These are phyloP conservation scores for Orius insidiosus DNA, from an alignment of 1,140 invertebrate genomes.

Conservation along the genomic window DNA sequence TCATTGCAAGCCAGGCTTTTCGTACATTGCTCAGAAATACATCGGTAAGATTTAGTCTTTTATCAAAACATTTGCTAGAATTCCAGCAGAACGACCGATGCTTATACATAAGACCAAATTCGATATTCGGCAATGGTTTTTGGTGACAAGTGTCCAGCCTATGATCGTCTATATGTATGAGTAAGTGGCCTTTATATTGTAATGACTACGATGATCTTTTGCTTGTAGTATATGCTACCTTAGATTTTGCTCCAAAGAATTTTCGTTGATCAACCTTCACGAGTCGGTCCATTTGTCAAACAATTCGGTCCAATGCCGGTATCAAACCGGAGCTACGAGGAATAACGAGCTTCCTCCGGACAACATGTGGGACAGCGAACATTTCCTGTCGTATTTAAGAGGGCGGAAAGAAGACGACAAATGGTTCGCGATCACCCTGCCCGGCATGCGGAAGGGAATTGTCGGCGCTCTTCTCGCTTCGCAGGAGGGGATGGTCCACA, in stretches of 20 bases:
- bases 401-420: constrained; percentile 45
- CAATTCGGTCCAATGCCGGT: constrained; percentile 82
- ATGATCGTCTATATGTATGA: constrained; percentile 86
- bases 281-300: constrained; percentile 88
- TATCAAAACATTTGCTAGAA: neutral
- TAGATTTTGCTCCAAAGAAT: constrained; percentile 82
- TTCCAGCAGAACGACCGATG: constrained; percentile 51
- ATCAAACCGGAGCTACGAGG: constrained; percentile 56
- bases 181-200: too few relatives aligned
- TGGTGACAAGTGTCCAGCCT: constrained; percentile 77
- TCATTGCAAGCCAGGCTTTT: constrained; percentile 39
- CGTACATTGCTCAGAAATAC: constrained; percentile 89
- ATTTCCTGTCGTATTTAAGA: constrained; percentile 51
- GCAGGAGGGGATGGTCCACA: constrained; percentile 68
- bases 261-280: constrained; percentile 73
- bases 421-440: constrained; percentile 69
- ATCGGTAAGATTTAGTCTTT: constrained; percentile 52
- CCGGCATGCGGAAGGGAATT: constrained; percentile 75
- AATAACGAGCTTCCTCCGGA: constrained; percentile 50
- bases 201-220: constrained; percentile 11
- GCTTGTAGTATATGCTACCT: constrained; percentile 44
- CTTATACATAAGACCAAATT: constrained; percentile 84
- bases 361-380: constrained; percentile 65
- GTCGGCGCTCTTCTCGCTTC: constrained; percentile 71
- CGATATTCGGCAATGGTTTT: constrained; percentile 85